Evolutionary conservation across 2,888 invertebrate species (phyloP).

Genomic region (Lasioglossum oenotherae): DNA sequence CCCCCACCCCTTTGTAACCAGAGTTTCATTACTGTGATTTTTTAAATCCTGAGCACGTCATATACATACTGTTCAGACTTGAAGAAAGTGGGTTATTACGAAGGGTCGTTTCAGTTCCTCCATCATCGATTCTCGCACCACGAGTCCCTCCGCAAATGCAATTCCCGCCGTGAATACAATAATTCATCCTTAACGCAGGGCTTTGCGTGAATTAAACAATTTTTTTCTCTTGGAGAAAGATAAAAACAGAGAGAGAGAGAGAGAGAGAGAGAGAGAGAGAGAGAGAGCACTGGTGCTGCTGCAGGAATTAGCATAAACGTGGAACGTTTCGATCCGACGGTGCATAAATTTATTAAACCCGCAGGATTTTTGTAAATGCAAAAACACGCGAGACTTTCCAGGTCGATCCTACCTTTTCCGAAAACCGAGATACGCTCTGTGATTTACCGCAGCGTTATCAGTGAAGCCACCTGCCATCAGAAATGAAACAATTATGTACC

Average conservation of each 20-base stretch:
- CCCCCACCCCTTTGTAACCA: background rate
- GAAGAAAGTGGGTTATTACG: constrained; percentile 15
- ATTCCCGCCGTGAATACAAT: background rate
- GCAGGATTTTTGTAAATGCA: background rate
- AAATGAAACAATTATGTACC: no score
- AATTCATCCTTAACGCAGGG: constrained; percentile 41
- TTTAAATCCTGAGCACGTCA: background rate
- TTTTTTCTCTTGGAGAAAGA: constrained; percentile 21
- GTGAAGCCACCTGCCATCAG: background rate
- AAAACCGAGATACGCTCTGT: background rate
- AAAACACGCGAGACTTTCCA: background rate
- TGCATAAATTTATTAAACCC: constrained; percentile 35
- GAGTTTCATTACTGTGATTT: background rate
- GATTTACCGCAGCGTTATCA: background rate
- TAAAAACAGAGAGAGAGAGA: background rate
- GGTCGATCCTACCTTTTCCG: background rate
- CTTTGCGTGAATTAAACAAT: constrained; percentile 41
- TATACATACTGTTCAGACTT: background rate
- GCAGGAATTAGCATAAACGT: constrained; percentile 48
- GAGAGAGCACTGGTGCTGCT: background rate
- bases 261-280: background rate
- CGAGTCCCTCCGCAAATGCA: background rate
- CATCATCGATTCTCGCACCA: constrained; percentile 19
- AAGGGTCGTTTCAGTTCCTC: constrained; percentile 21
- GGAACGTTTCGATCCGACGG: constrained; percentile 36